Conservation (phyloP, 2,113 vertebrate species). For the Emydura subglobosa region DNA sequence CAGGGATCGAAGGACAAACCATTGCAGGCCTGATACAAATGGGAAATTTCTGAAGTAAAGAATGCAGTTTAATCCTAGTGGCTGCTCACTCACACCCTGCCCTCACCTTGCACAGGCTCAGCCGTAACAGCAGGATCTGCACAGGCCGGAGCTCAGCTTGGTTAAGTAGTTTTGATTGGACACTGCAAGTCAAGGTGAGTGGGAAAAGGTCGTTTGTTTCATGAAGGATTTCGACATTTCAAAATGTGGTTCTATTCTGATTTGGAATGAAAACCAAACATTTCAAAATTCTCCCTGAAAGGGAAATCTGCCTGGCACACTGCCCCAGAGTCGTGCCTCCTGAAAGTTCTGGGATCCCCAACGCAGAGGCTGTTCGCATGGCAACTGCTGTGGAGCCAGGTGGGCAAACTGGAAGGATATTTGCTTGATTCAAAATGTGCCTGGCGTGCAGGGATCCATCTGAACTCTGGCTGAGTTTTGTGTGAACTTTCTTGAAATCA, state of each 20-base stretch:
- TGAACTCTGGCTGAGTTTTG: not conserved
- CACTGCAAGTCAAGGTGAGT: too few species aligned
- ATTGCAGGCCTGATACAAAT: not conserved
- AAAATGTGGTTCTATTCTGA: not conserved
- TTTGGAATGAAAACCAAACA: not conserved
- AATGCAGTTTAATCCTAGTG: not conserved
- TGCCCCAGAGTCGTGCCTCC: not conserved
- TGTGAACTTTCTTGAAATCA: not conserved
- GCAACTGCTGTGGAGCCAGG: not conserved
- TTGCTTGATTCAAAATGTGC: not conserved
- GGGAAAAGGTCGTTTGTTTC: too few species aligned
- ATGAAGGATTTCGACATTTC: not conserved
- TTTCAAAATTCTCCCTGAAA: not conserved
- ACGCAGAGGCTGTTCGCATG: not conserved
- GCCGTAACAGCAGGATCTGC: not conserved
- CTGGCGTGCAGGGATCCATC: not conserved
- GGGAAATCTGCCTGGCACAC: not conserved
- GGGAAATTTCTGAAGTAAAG: not conserved
- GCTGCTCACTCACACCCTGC: not conserved
- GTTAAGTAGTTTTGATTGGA: too few species aligned
- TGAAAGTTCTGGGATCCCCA: not conserved
- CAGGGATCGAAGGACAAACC: not conserved
- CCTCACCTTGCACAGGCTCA: not conserved
- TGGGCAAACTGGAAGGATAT: not conserved
- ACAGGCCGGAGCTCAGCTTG: not conserved